Base-by-base conservation (phyloP, 2,888 invertebrate genomes). In the Cyrtodaria siliqua region DNA sequence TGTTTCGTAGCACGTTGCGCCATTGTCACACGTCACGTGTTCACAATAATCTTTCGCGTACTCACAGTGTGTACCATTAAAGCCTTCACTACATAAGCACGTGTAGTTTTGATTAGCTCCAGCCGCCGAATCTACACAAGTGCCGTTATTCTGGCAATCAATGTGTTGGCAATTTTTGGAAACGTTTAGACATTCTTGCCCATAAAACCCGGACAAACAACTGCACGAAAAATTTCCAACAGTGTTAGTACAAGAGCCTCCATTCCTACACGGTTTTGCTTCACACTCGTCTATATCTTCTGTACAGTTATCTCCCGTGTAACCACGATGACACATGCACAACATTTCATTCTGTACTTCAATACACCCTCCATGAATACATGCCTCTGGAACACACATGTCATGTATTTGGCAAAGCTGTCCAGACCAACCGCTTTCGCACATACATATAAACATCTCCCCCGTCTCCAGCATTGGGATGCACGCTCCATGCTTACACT, bases 241-340 rank as follows among this genome's bases (percentile, higher is more conserved):
- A 2, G 55, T 59, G 44, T 83, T 81, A 14, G 20, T 50, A 61
- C 83, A 83, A 0, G 33, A 50, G 24, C 73, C 78, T 16, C 64
- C 53, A 53, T 81, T 71, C 27, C 47, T 18, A 60, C 83, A 83
- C 0, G 79, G 76, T 1, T 60, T 4, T 2, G 64, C 53, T 12
- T 53, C 40, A 49, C 84, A 84, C 44, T 84, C 84, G 38, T 81
- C 59, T 9, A 74, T 73, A 33, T 82, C 85, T n/a, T 68, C 23
- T 18, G 64, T 66, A 67, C 84, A 84, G 2, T 56, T 29, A 4
- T 23, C 29, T 1, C 84, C 84, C 0, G 29, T 53, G 63, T 69
- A 84, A 0, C 84, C 84, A 3, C 16, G 23, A n/a, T 59, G 23
- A 29, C 78, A 78, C 14, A 49, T 29, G 56, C 78, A 78, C 16